Evolutionary conservation across 2,888 invertebrate genomes (phyloP).

Genomic region (Salticus scenicus): DNA sequence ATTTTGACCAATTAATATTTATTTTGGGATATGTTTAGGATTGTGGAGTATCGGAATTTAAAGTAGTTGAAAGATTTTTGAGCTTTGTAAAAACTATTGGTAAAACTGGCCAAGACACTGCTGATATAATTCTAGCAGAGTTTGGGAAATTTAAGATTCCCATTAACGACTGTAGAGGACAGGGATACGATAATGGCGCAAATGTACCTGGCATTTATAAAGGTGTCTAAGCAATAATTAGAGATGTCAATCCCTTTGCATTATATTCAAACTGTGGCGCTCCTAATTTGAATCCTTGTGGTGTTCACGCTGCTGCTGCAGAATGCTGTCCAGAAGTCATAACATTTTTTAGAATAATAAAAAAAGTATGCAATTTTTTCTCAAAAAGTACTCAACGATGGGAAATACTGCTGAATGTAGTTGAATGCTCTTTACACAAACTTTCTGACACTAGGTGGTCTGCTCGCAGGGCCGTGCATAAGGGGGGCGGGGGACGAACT

Average conservation of each 20-base stretch:
- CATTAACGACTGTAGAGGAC: slow-evolving; percentile 28
- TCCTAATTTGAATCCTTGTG: slow-evolving; percentile 21
- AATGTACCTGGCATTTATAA: slow-evolving; percentile 57
- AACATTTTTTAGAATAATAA: slow-evolving; percentile 25
- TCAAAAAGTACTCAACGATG: slow-evolving; percentile 28
- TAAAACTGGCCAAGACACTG: not conserved
- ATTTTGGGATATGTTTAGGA: not conserved
- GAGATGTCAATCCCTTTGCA: not conserved
- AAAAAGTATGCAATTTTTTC: slow-evolving; percentile 27
- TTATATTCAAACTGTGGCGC: not conserved
- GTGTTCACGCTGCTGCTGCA: slow-evolving; percentile 10
- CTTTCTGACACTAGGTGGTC: slow-evolving; percentile 24
- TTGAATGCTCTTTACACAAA: slow-evolving; percentile 2
- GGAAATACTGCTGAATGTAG: slow-evolving; percentile 14
- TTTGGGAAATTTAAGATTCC: not conserved
- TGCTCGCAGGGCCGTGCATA: too few species aligned
- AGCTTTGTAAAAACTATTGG: not conserved
- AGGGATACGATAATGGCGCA: slow-evolving; percentile 55
- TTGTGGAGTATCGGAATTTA: not conserved
- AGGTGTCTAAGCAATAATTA: slow-evolving; percentile 31
- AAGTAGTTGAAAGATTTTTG: too few species aligned
- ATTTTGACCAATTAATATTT: not conserved
- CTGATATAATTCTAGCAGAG: not conserved
- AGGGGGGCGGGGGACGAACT: too few species aligned
- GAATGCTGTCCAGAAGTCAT: slow-evolving; percentile 3